Percentiles rank a stretch among this genome's conserved stretches.
Evolutionary conservation across 2,888 invertebrate species (phyloP).

Genomic region (Eupithecia inturbata): DNA sequence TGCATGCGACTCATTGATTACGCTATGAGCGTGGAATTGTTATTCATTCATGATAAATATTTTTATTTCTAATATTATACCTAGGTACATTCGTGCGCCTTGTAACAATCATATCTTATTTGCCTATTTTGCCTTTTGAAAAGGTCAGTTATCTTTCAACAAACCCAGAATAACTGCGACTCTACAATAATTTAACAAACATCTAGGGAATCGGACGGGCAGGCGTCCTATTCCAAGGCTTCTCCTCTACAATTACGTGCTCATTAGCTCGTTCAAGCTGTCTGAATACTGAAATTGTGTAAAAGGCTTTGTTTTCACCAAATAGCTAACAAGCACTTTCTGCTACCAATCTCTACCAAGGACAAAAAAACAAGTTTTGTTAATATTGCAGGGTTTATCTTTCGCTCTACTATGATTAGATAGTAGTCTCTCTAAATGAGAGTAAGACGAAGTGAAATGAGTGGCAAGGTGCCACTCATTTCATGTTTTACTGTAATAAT

Average conservation of each 20-base stretch:
- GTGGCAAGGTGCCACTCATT: not conserved
- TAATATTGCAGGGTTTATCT: not conserved
- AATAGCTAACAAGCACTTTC: not conserved
- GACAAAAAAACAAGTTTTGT: not conserved
- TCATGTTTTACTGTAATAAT: not conserved
- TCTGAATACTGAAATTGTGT: not conserved
- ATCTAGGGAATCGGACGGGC: not conserved
- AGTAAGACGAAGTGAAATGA: not conserved
- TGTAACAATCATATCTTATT: not conserved
- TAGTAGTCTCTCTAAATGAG: not conserved
- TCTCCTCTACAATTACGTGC: not conserved
- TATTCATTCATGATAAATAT: conserved; percentile 83
- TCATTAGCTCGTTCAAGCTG: not conserved
- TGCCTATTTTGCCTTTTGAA: not conserved
- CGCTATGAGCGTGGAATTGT: conserved; percentile 83
- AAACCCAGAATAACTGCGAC: not conserved
- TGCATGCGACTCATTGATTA: conserved; percentile 84
- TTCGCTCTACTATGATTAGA: not conserved
- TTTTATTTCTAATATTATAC: conserved; percentile 70
- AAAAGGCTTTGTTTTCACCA: not conserved
- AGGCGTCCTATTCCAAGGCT: not conserved
- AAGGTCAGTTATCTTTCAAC: not conserved
- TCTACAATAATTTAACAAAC: not conserved
- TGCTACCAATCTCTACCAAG: not conserved
- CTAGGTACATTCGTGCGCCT: conserved; percentile 1